Percentiles rank a stretch among this genome's conserved stretches.
phyloP scores from a whole-genome alignment of 1,140 invertebrate species.

The Ceratina australensis region DNA sequence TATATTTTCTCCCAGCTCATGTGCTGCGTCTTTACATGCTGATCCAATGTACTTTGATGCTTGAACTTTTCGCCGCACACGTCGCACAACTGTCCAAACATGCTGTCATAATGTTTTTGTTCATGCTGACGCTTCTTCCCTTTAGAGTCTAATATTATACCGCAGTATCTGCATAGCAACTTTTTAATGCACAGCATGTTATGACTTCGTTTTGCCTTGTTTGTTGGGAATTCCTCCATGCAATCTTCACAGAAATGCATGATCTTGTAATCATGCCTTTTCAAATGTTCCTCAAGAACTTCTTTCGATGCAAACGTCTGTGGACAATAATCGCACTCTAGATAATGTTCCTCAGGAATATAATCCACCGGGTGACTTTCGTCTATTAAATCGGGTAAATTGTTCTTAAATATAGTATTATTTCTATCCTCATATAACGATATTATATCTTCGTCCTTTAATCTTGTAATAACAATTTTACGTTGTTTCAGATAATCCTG shows the following conservation, averaged over 20 bases:
- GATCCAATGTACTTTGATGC: conserved; percentile 76
- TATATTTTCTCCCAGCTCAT: conserved; percentile 77
- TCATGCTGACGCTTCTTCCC: conserved; percentile 78
- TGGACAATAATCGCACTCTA: conserved; percentile 76
- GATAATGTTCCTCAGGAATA: conserved; percentile 58
- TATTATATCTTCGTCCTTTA: conserved; percentile 75
- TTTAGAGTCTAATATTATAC: conserved; percentile 71
- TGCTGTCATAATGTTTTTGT: conserved; percentile 76
- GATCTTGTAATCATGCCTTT: conserved; percentile 74
- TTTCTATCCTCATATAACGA: conserved; percentile 70
- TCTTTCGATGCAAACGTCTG: conserved; percentile 69
- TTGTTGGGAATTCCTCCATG: conserved; percentile 71
- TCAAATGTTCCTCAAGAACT: conserved; percentile 72
- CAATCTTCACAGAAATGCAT: conserved; percentile 76
- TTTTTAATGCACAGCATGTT: conserved; percentile 73
- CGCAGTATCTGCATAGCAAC: conserved; percentile 73
- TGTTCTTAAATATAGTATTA: conserved; percentile 55
- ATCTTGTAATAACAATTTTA: conserved; percentile 71
- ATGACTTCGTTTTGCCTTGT: conserved; percentile 73
- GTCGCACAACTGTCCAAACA: conserved; percentile 76
- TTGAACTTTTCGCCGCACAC: conserved; percentile 78
- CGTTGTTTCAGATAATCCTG: conserved; percentile 75
- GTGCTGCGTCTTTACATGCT: conserved; percentile 75
- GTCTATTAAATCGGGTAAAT: conserved; percentile 62
- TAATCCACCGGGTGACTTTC: conserved; percentile 39